Conservation (phyloP, 2,888 invertebrate genomes). For the Drosophila mettleri region DNA sequence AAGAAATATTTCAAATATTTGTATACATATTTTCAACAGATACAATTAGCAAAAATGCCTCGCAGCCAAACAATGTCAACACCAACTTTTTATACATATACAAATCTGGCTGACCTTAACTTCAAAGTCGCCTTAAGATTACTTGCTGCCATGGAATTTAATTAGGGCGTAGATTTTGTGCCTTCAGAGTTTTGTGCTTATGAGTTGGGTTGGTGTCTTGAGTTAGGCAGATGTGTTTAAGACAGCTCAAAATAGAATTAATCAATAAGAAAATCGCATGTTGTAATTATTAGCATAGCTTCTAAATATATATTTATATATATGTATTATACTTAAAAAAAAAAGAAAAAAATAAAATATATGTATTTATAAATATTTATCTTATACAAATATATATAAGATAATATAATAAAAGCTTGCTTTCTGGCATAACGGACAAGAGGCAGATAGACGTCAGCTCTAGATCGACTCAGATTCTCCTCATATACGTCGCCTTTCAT, state of each 20-base stretch:
- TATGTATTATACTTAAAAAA: too few relatives aligned
- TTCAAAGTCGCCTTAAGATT: conserved; percentile 41
- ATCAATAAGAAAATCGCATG: conserved; percentile 3
- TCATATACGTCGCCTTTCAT: too few relatives aligned
- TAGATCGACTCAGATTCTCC: too few relatives aligned
- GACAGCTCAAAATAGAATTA: conserved; percentile 9
- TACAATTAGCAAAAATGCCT: conserved; percentile 36
- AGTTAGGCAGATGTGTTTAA: conserved; percentile 1
- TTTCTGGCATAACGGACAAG: too few relatives aligned
- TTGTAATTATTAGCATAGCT: conserved; percentile 16
- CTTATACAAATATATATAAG: too few relatives aligned
- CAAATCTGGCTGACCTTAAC: conserved; percentile 32
- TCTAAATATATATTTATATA: conserved; percentile 11
- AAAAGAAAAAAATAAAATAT: too few relatives aligned
- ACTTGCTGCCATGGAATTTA: conserved; percentile 35
- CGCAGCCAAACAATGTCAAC: conserved; percentile 38
- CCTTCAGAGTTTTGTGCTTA: neutral
- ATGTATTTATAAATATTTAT: too few relatives aligned
- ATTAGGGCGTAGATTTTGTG: conserved; percentile 36
- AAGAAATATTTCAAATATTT: conserved; percentile 77
- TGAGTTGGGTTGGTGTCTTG: conserved; percentile 25
- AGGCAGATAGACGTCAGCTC: too few relatives aligned
- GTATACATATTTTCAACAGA: conserved; percentile 48
- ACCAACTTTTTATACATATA: conserved; percentile 1
- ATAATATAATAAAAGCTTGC: too few relatives aligned